A percentile compares a stretch with the other conserved stretches of the same genome.
Evolutionary conservation across 2,888 invertebrate genomes (phyloP).

Genomic region (Cantharis lateralis): DNA sequence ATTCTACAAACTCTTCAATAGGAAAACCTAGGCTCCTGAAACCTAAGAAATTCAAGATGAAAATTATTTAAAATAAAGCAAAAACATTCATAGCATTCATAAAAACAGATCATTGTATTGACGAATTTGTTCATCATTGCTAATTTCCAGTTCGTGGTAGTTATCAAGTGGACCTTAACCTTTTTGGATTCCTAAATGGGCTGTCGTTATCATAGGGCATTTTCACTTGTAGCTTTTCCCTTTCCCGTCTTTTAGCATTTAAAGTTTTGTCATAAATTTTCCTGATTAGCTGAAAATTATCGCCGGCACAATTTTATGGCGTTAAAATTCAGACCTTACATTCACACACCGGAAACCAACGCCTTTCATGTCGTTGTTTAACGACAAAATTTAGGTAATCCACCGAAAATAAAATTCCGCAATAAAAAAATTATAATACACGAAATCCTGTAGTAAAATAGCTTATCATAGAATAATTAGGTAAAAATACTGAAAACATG

Average conservation of each 20-base stretch:
- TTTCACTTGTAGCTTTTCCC: too few species aligned
- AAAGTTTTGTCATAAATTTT: neutral
- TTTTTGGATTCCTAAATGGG: too few species aligned
- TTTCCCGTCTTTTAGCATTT: neutral
- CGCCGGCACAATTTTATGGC: neutral
- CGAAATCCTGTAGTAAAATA: neutral
- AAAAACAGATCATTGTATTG: too few species aligned
- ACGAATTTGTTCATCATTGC: too few species aligned
- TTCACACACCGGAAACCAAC: neutral
- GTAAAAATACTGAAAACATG: neutral
- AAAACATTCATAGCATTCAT: too few species aligned
- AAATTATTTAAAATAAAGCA: too few species aligned
- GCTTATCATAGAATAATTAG: neutral
- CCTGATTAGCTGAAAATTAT: neutral
- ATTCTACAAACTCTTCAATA: too few species aligned
- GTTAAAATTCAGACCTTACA: neutral
- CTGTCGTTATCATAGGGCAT: too few species aligned
- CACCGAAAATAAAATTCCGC: neutral
- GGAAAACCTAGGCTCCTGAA: too few species aligned
- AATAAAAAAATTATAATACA: neutral
- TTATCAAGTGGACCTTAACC: too few species aligned
- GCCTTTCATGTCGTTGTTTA: neutral
- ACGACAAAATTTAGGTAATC: neutral
- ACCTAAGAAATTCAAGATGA: too few species aligned
- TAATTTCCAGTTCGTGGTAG: too few species aligned